A percentile compares a stretch with the other conserved stretches of the same genome.
phyloP scores from a whole-genome alignment of 2,888 invertebrate genomes.

The Catocala sponsa region DNA sequence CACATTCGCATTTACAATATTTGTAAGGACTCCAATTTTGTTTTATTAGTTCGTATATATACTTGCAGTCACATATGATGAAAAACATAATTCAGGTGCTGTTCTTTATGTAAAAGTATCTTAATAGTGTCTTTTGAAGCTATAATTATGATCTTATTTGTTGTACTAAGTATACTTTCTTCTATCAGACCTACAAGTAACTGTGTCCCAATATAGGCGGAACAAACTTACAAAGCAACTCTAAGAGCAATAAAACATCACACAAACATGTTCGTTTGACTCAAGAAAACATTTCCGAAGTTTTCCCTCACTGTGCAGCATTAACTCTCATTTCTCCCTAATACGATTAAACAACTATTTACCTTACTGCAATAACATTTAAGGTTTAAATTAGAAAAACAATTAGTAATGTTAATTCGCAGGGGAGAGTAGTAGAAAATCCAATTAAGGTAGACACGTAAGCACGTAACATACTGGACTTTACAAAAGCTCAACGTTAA shows the following conservation, averaged over 20 bases:
- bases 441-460: conserved; percentile 37
- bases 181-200: too few relatives aligned
- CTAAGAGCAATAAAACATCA: conserved; percentile 44
- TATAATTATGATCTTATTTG: too few relatives aligned
- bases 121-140: too few relatives aligned
- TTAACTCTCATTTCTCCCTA: conserved; percentile 28
- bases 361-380: conserved; percentile 18
- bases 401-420: conserved; percentile 20
- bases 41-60: too few relatives aligned
- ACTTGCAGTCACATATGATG: too few relatives aligned
- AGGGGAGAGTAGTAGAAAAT: conserved; percentile 24
- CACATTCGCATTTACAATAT: too few relatives aligned
- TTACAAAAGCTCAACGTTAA: conserved; percentile 29
- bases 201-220: conserved; percentile 1
- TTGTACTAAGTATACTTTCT: too few relatives aligned
- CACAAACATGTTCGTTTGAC: conserved; percentile 39
- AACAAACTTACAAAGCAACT: conserved; percentile 32
- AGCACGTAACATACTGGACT: conserved; percentile 14
- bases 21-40: too few relatives aligned
- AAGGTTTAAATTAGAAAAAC: conserved; percentile 30
- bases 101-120: too few relatives aligned
- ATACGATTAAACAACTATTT: conserved; percentile 7
- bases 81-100: too few relatives aligned
- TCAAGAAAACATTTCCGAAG: conserved; percentile 42
- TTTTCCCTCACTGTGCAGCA: conserved; percentile 45